These are phyloP conservation scores for Rattus rattus DNA, from an alignment of 2,113 vertebrate genomes.

Conservation along the genomic window DNA sequence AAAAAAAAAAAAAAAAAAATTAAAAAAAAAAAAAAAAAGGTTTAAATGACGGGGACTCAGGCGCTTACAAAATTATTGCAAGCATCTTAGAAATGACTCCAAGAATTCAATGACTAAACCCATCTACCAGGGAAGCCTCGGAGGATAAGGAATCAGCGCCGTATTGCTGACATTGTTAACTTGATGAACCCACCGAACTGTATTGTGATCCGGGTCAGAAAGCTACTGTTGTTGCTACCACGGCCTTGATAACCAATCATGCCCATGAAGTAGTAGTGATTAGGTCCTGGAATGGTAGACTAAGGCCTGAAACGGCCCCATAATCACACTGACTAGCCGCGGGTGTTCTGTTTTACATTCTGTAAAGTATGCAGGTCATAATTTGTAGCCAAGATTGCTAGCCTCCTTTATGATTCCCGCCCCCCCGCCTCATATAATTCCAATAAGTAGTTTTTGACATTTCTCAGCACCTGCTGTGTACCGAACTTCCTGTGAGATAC, in stretches of 20 bases:
- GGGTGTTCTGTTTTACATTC: not conserved
- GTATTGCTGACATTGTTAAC: not conserved
- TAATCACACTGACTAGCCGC: not conserved
- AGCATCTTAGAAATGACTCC: not conserved
- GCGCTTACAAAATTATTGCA: not conserved
- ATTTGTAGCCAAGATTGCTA: not conserved
- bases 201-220: not conserved
- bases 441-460: not conserved
- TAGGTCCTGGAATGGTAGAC: not conserved
- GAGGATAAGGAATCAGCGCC: not conserved
- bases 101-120: not conserved
- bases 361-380: not conserved
- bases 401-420: not conserved
- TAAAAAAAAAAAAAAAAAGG: too few relatives aligned
- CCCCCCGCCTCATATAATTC: not conserved
- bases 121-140: not conserved
- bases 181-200: not conserved
- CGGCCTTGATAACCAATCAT: not conserved
- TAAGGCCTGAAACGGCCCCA: not conserved
- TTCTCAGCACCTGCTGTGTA: not conserved
- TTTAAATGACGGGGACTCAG: not conserved
- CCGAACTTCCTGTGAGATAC: not conserved
- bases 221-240: not conserved
- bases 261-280: not conserved
- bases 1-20: too few relatives aligned